Conservation (phyloP, 2,888 invertebrate genomes). For the Campoletis raptor region DNA sequence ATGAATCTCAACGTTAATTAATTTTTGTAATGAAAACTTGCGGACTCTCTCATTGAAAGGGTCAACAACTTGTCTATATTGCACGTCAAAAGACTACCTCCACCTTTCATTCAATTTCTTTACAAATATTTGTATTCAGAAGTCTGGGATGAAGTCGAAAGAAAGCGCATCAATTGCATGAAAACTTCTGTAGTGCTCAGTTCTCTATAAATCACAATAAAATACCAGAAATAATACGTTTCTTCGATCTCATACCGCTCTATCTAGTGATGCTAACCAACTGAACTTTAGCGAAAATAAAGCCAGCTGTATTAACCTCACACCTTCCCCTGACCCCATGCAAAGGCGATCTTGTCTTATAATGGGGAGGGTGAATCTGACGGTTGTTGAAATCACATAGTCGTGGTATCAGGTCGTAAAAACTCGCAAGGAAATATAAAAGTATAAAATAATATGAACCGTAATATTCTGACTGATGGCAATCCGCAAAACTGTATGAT, state of each 20-base stretch:
- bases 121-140: no score
- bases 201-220: no score
- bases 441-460: no score
- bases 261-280: not conserved
- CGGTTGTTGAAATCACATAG: not conserved
- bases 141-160: no score
- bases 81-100: not conserved
- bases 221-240: no score
- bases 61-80: not conserved
- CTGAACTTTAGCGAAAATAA: not conserved
- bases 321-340: no score
- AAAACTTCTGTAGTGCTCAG: no score
- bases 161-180: no score
- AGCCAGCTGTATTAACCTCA: not conserved
- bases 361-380: no score
- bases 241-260: no score
- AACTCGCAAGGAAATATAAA: not conserved
- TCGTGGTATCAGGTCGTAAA: not conserved
- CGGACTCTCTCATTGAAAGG: not conserved
- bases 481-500: not conserved
- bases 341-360: no score
- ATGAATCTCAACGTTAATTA: not conserved
- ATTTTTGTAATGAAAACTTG: not conserved
- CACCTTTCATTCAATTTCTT: not conserved
- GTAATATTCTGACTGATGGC: not conserved